Percentiles rank a stretch among this genome's conserved stretches.
Evolutionary conservation across 2,797 vertebrate species (phyloP).

Genomic region (Enteromius fasciolatus): DNA sequence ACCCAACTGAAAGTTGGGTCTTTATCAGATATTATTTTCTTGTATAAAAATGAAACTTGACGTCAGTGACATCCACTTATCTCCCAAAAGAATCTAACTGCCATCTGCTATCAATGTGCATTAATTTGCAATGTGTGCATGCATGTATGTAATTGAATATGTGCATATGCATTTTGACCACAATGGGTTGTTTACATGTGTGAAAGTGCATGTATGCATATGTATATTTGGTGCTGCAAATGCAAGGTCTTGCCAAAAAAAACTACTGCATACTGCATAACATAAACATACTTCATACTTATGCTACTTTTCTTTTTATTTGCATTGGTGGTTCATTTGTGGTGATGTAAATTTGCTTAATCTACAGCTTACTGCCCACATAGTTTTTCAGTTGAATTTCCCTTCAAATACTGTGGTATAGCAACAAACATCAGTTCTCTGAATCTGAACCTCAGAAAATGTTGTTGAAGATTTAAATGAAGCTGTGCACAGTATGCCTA

Average conservation of each 20-base stretch:
- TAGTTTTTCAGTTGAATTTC: constrained; percentile 47
- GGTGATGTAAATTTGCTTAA: constrained; percentile 23
- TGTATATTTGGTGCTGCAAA: background rate
- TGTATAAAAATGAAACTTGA: constrained; percentile 2
- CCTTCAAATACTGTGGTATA: constrained; percentile 48
- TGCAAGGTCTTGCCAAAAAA: background rate
- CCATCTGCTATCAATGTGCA: background rate
- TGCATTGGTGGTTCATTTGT: constrained; percentile 18
- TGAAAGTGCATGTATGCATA: constrained; percentile 10
- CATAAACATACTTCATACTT: background rate
- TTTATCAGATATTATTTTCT: background rate
- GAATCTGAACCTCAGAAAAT: constrained; percentile 24
- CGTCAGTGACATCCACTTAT: background rate
- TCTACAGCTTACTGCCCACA: constrained; percentile 13
- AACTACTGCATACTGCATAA: background rate
- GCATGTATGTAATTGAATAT: background rate
- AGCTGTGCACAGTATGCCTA: background rate
- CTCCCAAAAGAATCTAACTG: background rate
- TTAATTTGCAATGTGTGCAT: background rate
- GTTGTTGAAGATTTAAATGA: background rate
- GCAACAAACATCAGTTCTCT: constrained; percentile 47
- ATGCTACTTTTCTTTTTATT: background rate
- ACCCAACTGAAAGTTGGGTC: background rate
- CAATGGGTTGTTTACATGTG: background rate
- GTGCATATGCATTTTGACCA: background rate